Conservation (phyloP, 2,797 vertebrate genomes). For the Adelosebastes latens region DNA sequence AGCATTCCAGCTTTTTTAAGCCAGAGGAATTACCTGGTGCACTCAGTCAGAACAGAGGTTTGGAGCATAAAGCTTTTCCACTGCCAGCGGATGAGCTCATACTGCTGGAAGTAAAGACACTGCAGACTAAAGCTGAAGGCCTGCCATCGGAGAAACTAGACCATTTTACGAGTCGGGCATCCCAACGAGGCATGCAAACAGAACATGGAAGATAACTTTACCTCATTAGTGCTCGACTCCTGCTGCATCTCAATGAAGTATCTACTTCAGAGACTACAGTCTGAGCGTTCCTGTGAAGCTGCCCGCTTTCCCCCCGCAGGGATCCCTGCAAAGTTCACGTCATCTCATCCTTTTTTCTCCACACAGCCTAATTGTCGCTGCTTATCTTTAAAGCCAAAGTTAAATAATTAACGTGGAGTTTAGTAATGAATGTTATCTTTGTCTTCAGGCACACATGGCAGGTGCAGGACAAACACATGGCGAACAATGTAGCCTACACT, state of each 20-base stretch:
- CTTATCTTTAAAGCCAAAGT: constrained; percentile 51
- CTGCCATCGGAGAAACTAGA: constrained; percentile 27
- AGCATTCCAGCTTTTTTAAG: constrained; percentile 58
- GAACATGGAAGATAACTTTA: constrained; percentile 63
- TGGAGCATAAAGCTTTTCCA: constrained; percentile 55
- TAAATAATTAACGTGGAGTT: constrained; percentile 45
- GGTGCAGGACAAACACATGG: constrained; percentile 92
- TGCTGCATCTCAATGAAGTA: constrained; percentile 68
- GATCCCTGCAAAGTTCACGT: constrained; percentile 51
- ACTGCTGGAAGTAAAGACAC: constrained; percentile 54
- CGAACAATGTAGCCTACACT: constrained; percentile 96
- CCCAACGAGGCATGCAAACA: constrained; percentile 56
- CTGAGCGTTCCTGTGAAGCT: constrained; percentile 40
- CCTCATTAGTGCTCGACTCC: constrained; percentile 61
- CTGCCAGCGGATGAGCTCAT: constrained; percentile 73
- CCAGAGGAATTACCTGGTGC: constrained; percentile 77
- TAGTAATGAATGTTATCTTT: constrained; percentile 47
- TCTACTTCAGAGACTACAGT: constrained; percentile 59
- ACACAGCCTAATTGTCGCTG: constrained; percentile 35
- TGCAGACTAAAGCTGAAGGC: constrained; percentile 36
- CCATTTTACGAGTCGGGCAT: constrained; percentile 47
- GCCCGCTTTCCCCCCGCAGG: constrained; percentile 43
- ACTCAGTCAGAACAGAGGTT: constrained; percentile 73
- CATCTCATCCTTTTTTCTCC: constrained; percentile 35
- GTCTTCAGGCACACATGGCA: constrained; percentile 92